Base-by-base conservation (phyloP, 2,113 vertebrate species). In the Microtus montanus region DNA sequence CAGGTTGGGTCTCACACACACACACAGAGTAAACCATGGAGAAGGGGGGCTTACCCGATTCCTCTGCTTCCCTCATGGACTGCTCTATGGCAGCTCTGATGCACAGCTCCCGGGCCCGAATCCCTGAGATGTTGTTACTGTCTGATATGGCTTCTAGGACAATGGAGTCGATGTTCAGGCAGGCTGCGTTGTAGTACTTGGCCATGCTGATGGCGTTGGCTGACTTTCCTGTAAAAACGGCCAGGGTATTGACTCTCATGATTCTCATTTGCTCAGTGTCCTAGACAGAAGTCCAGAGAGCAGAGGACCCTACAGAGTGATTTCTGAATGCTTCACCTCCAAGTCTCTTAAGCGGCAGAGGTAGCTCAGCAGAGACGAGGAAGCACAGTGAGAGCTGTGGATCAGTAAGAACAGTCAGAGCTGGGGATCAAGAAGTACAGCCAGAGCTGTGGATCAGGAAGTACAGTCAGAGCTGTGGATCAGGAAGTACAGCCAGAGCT, bases 81-180 rank as follows among this genome's bases (percentile, higher is more conserved):
- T 98, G 98, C 61, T 98, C 98, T 0, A 93, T 92, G 73, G 98
- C 98, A 17, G 98, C 98, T 58, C 82, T 63, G 73, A 97, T 80
- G 96, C 98, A 99, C 5, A 99, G 97, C n/a, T 99, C 98, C 14
- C 98, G 98, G 38, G 98, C 99, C 0, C 58, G 96, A 49, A 98
- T 95, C 41, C 98, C 98, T 0, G 97, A 96, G 0, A 77, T 20
- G 30, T 97, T 99, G 89, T n/a, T 97, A 13, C 98, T 96, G 1
- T 98, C 98, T 0, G 96, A 96, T 54, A 99, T 93, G n/a, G 98
- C 98, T 71, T 99, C 98, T 90, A 98, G 96, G 47, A 99, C 98
- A 61, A 99, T 90, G 0, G 97, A 52, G 28, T 99, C 99, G 0
- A 99, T 93, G 92, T 85, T 98, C 89, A 99, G 89, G 96, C 98